Percentiles rank a stretch among this genome's conserved stretches.
Evolutionary conservation across 2,113 vertebrate genomes (phyloP).

Genomic region (Perca schrenkii): DNA sequence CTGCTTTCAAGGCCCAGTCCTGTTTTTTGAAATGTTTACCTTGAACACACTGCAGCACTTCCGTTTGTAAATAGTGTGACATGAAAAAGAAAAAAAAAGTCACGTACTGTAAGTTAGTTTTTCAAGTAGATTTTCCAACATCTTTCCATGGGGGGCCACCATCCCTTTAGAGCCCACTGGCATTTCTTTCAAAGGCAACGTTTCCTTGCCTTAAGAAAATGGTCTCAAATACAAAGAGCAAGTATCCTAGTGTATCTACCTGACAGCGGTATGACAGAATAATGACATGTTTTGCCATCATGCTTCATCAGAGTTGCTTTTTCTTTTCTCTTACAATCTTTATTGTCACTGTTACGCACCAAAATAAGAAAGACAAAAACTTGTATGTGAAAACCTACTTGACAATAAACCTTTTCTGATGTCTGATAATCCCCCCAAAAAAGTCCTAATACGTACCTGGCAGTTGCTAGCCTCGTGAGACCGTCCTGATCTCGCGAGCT

Average conservation of each 20-base stretch:
- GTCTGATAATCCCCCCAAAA: not conserved
- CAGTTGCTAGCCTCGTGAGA: not conserved
- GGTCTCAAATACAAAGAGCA: no score
- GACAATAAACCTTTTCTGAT: no score
- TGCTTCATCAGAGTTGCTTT: not conserved
- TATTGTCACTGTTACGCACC: no score
- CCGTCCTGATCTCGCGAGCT: no score
- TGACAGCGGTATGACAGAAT: no score
- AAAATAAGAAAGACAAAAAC: not conserved
- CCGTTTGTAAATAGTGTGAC: not conserved
- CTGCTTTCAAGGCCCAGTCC: not conserved
- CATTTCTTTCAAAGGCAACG: slow-evolving; percentile 3
- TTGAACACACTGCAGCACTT: not conserved
- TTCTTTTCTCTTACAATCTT: not conserved
- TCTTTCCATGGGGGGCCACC: not conserved
- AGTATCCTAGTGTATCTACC: no score
- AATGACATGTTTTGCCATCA: not conserved
- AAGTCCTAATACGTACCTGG: not conserved
- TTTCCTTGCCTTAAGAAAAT: no score
- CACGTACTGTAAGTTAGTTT: not conserved
- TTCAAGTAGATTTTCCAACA: slow-evolving; percentile 2
- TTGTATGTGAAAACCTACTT: not conserved
- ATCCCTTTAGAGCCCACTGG: not conserved
- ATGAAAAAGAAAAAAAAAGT: not conserved
- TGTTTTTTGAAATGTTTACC: not conserved